phyloP scores from a whole-genome alignment of 2,888 invertebrate genomes.

The Drosophila picticornis region DNA sequence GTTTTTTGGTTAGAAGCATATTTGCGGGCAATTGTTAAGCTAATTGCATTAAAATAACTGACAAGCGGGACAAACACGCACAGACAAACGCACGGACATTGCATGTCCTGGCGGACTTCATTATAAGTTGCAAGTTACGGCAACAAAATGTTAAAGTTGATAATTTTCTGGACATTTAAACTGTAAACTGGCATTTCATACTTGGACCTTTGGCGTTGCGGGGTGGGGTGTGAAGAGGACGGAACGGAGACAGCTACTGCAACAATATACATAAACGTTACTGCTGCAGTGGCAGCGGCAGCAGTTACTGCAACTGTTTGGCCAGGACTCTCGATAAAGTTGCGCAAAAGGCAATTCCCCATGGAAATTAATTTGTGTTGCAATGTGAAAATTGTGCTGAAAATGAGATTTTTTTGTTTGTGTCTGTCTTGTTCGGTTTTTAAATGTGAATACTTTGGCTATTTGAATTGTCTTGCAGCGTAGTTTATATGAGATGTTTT shows the following conservation, averaged over 20 bases:
- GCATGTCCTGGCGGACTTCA: conserved; percentile 63
- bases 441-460: conserved; percentile 26
- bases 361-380: conserved; percentile 78
- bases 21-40: conserved; percentile 48
- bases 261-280: conserved; percentile 72
- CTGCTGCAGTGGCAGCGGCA: conserved; percentile 47
- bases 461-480: conserved; percentile 15
- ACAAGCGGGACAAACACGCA: conserved; percentile 14
- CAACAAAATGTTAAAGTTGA: conserved; percentile 68
- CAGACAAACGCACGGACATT: neutral
- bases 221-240: conserved; percentile 3
- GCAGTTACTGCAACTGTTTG: conserved; percentile 35
- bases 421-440: conserved; percentile 21
- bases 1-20: conserved; percentile 16
- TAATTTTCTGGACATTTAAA: conserved; percentile 76
- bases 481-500: neutral
- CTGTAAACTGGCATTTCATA: conserved; percentile 71
- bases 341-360: conserved; percentile 73
- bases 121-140: conserved; percentile 57
- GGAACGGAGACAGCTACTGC: conserved; percentile 28
- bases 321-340: conserved; percentile 71
- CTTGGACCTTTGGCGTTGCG: conserved; percentile 44
- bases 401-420: conserved; percentile 61
- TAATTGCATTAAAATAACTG: conserved; percentile 64
- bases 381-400: conserved; percentile 74